phyloP scores from a whole-genome alignment of 1,140 invertebrate genomes.

The Drosophila parvula region DNA sequence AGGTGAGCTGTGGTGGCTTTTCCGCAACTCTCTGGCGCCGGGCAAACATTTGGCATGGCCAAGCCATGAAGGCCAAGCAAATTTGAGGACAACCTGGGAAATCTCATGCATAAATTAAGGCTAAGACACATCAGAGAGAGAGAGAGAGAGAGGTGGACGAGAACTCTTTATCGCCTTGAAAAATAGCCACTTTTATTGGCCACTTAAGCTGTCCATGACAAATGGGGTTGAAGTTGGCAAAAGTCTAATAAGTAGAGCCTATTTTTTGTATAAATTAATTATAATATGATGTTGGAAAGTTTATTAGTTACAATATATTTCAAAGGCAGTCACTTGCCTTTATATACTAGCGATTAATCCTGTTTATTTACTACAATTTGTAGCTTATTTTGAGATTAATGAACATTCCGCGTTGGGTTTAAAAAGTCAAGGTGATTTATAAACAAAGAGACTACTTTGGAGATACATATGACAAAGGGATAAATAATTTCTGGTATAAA shows the following conservation, averaged over 20 bases:
- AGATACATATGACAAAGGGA: too few relatives aligned
- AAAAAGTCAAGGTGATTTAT: not conserved
- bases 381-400: not conserved
- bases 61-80: conserved; percentile 20
- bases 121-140: not conserved
- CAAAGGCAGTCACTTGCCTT: not conserved
- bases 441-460: not conserved
- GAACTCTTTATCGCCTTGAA: conserved; percentile 1
- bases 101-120: conserved; percentile 48
- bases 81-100: conserved; percentile 33
- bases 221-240: not conserved
- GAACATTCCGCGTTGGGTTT: not conserved
- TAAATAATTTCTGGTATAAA: too few relatives aligned
- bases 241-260: not conserved
- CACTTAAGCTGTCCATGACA: not conserved
- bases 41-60: conserved; percentile 40
- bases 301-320: not conserved
- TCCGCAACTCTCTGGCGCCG: conserved; percentile 11
- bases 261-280: not conserved
- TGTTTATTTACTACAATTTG: too few relatives aligned
- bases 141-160: not conserved
- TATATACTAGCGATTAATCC: too few relatives aligned
- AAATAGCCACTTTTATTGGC: not conserved
- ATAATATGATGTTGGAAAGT: not conserved
- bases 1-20: conserved; percentile 22